phyloP scores from a whole-genome alignment of 53 echinoderm and acorn worm species.

The Hippasteria phrygiana region DNA sequence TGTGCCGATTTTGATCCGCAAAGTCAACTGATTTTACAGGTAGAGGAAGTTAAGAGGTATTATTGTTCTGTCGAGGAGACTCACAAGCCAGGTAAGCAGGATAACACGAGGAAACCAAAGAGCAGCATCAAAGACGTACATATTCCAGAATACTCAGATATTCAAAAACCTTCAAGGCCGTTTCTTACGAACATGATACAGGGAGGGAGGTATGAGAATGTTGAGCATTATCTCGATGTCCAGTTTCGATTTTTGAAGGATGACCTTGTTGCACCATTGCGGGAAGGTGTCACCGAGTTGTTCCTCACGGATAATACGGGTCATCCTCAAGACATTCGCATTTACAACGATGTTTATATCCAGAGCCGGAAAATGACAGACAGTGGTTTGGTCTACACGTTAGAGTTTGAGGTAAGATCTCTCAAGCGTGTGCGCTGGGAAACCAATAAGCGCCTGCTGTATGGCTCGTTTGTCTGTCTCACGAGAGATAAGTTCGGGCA shows the following conservation, averaged over 20 bases:
- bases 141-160: slow-evolving; percentile 71
- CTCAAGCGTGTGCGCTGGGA: slow-evolving; percentile 75
- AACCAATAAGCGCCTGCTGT: slow-evolving; percentile 75
- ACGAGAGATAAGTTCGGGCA: slow-evolving; percentile 78
- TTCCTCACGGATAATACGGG: slow-evolving; percentile 31
- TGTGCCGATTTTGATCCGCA: no score
- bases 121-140: slow-evolving; percentile 73
- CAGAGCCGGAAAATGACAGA: not conserved
- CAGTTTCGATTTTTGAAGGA: slow-evolving; percentile 89
- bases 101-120: slow-evolving; percentile 63
- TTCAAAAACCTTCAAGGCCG: slow-evolving; percentile 60
- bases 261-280: slow-evolving; percentile 87
- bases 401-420: slow-evolving; percentile 67
- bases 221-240: slow-evolving; percentile 89
- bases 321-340: slow-evolving; percentile 69
- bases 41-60: slow-evolving; percentile 3
- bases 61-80: slow-evolving; percentile 24
- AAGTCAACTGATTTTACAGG: not conserved
- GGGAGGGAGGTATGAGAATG: slow-evolving; percentile 73
- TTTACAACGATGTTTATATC: slow-evolving; percentile 70
- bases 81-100: slow-evolving; percentile 1
- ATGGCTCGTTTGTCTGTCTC: slow-evolving; percentile 82
- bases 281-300: slow-evolving; percentile 85
- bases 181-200: slow-evolving; percentile 76
- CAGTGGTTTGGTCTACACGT: slow-evolving; percentile 47